A percentile compares a stretch with the other conserved stretches of the same genome.
Evolutionary conservation across 2,113 vertebrate species (phyloP).

Genomic region (chimpanzee (Pan troglodytes)): DNA sequence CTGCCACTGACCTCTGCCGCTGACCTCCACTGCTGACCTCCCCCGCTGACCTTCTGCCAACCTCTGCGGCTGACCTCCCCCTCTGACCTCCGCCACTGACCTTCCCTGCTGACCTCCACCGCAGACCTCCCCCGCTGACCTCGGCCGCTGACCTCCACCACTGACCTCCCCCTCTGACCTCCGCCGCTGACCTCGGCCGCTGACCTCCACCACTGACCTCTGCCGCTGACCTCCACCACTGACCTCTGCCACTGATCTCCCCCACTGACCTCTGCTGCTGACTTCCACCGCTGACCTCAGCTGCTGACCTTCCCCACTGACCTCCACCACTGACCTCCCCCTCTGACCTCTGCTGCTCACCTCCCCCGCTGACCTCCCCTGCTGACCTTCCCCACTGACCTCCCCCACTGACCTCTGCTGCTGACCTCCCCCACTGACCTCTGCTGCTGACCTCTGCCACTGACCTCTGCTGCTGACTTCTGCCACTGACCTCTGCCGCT

Average conservation of each 20-base stretch:
- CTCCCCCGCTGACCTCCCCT: accelerated
- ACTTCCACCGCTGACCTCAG: accelerated
- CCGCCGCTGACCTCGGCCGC: accelerated
- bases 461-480: no score
- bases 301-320: no score
- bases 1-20: accelerated
- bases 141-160: accelerated
- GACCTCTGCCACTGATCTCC: no score
- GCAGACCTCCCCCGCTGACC: accelerated
- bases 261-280: accelerated
- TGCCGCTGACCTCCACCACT: no score
- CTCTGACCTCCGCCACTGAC: no score
- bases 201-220: no score
- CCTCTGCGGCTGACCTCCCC: accelerated
- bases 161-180: no score
- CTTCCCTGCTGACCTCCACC: accelerated
- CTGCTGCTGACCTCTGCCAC: accelerated
- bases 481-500: no score
- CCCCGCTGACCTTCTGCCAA: no score
- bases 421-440: no score
- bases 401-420: accelerated
- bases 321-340: accelerated
- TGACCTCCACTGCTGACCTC: accelerated
- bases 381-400: no score
- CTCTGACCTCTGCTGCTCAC: no score